Evolutionary conservation across 35 echinoderm and acorn worm species (phyloP).

Genomic region (Ptychodera flava): DNA sequence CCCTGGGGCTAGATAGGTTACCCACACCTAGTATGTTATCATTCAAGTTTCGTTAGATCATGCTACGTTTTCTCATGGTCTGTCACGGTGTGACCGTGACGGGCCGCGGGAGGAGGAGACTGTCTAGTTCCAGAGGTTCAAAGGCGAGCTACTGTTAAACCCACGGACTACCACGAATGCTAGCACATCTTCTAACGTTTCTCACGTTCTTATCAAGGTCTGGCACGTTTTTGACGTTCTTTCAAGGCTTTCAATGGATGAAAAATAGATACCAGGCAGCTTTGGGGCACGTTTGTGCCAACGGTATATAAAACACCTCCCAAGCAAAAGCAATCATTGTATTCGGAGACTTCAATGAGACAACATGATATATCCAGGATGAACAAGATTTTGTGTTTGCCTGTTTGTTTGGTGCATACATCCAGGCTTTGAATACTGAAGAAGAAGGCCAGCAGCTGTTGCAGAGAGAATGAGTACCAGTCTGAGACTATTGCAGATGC

Average conservation of each 20-base stretch:
- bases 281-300: constrained; percentile 6
- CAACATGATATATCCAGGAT: too few species aligned
- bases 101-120: background rate
- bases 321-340: constrained; percentile 16
- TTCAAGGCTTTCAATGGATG: constrained; percentile 6
- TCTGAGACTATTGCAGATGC: too few species aligned
- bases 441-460: too few species aligned
- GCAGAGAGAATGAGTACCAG: too few species aligned
- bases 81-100: background rate
- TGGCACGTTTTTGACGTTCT: background rate
- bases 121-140: background rate
- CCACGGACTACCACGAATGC: background rate
- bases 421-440: too few species aligned
- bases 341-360: background rate
- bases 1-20: too few species aligned
- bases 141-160: background rate
- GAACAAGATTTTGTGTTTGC: too few species aligned
- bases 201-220: constrained; percentile 2
- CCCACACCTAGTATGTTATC: too few species aligned
- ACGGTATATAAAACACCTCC: background rate
- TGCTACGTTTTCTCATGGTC: constrained; percentile 4
- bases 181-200: background rate
- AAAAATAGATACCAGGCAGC: constrained; percentile 10
- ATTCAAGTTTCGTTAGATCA: constrained; percentile 24
- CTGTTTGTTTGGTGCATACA: too few species aligned